phyloP scores from a whole-genome alignment of 2,113 vertebrate genomes.

The Zeus faber region DNA sequence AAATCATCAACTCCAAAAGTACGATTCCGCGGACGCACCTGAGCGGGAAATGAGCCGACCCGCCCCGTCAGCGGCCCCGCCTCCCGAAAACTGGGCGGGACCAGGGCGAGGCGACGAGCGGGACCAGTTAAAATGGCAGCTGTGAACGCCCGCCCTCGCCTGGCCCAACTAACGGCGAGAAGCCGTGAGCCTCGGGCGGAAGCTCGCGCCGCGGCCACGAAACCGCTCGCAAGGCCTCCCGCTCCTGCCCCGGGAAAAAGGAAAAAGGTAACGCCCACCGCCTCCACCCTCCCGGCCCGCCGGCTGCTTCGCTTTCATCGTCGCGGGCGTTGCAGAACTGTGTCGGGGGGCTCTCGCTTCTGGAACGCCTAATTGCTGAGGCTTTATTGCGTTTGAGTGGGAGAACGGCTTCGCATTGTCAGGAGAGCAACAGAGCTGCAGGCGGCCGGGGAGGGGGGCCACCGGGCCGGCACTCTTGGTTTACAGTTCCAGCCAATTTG shows the following conservation, averaged over 20 bases:
- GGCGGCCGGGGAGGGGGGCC: background rate
- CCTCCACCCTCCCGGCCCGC: too few species aligned
- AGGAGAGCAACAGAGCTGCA: constrained; percentile 14
- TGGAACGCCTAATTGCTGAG: constrained; percentile 44
- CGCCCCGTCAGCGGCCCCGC: too few species aligned
- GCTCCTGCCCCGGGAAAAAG: too few species aligned
- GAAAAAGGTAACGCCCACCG: too few species aligned
- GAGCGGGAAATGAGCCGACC: too few species aligned
- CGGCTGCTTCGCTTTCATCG: constrained; percentile 37
- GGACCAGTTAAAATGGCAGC: constrained; percentile 40
- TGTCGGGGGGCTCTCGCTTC: constrained; percentile 21
- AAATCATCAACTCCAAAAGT: too few species aligned
- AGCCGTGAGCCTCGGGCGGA: too few species aligned
- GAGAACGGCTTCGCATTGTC: constrained; percentile 47
- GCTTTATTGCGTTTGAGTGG: constrained; percentile 33
- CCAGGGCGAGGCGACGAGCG: too few species aligned
- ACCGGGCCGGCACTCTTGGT: constrained; percentile 27
- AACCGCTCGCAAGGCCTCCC: too few species aligned
- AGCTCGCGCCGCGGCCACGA: too few species aligned
- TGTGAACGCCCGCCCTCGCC: constrained; percentile 35
- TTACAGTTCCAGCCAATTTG: constrained; percentile 48
- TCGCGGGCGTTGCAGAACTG: constrained; percentile 27
- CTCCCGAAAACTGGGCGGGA: too few species aligned
- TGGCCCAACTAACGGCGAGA: constrained; percentile 61
- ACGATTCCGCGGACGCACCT: too few species aligned